Base-by-base conservation (phyloP, 1,140 invertebrate genomes). In the Megalopta genalis region DNA sequence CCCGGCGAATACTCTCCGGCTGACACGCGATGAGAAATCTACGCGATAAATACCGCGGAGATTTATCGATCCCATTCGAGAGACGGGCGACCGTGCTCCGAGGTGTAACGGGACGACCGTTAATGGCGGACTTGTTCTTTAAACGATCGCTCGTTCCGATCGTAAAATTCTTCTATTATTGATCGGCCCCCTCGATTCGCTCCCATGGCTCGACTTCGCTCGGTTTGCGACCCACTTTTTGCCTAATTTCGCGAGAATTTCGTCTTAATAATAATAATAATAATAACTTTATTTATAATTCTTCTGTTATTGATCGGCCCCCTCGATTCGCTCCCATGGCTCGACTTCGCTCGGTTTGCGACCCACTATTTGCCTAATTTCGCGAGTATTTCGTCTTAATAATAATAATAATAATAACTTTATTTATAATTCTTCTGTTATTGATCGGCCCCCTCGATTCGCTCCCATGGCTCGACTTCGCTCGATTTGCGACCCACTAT, bases 41-140 rank as follows among this genome's bases (percentile, higher is more conserved):
- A 14, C n/a, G 67, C n/a, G 75, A 62, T 71, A 71, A 71, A 71
- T 64, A 66, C 49, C 27, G 27, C 9, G 16, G 9, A 52, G 70
- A 74, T 73, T 79, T 73, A 79, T 79, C 77, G 77, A 60, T 66
- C 23, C 49, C 54, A n/a, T 73, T 49, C 49, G 77, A 46, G 77
- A 71, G n/a, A 54, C 25, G 62, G 25, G 25, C 23, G 21, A 21
- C 14, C 49, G 21, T 27, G 46, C 25, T 49, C 21, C 39, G 42
- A 27, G 39, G 32, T 57, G 60, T 60, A 74, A 66, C 70, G 39
- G 46, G 37, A 16, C 46, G 77, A 59, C 63, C 62, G 42, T 39
- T 80, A 74, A 80, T 65, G 77, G 59, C 16, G 18, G 52, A 23
- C 59, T 57, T 27, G 66, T 59, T 49, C 37, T 42, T 25, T 16